These are phyloP conservation scores for Glyptemys insculpta DNA, from an alignment of 2,797 vertebrate genomes.

Conservation along the genomic window DNA sequence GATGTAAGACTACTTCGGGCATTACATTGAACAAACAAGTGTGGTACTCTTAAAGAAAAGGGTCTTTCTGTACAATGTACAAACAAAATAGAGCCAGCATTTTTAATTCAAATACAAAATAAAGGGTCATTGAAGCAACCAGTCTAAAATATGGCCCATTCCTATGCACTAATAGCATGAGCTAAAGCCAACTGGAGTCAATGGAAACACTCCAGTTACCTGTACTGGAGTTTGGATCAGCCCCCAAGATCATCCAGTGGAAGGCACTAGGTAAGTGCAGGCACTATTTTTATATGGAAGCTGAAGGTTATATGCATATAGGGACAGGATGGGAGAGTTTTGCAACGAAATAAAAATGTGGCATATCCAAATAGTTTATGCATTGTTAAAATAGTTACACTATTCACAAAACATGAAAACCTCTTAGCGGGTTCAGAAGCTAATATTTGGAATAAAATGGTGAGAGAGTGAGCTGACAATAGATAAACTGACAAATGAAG, in stretches of 20 bases:
- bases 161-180: neutral
- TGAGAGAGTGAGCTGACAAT: neutral
- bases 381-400: neutral
- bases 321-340: neutral
- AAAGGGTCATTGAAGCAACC: neutral
- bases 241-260: neutral
- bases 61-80: slow-evolving; percentile 15
- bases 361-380: neutral
- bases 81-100: slow-evolving; percentile 32
- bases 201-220: slow-evolving; percentile 28
- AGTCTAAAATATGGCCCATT: neutral
- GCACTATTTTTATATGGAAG: neutral
- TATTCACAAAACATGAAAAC: neutral
- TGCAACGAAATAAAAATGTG: neutral
- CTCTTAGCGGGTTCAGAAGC: neutral
- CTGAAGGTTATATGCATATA: neutral
- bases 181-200: neutral
- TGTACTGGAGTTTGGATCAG: neutral
- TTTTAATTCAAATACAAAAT: slow-evolving; percentile 14
- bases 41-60: slow-evolving; percentile 44
- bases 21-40: slow-evolving; percentile 47
- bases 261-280: neutral
- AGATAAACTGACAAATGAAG: neutral
- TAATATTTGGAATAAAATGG: slow-evolving; percentile 3
- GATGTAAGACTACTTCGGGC: slow-evolving; percentile 44